These are phyloP conservation scores for Amniataba percoides DNA, from an alignment of 2,797 vertebrate species.

Conservation along the genomic window DNA sequence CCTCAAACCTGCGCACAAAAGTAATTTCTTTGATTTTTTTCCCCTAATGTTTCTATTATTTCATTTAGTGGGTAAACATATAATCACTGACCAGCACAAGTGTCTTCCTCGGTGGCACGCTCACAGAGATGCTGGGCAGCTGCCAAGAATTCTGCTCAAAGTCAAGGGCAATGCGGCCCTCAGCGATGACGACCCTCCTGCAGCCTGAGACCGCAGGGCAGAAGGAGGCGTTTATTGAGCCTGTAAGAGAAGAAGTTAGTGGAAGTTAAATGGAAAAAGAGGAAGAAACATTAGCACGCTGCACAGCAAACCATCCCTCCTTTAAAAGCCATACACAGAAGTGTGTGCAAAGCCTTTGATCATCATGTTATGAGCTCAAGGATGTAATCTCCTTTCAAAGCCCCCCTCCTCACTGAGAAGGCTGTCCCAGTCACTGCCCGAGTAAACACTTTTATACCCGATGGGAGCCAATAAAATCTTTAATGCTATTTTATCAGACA, in stretches of 20 bases:
- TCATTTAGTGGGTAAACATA: not conserved
- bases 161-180: conserved; percentile 87
- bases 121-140: conserved; percentile 85
- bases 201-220: conserved; percentile 92
- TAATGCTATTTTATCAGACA: conserved; percentile 25
- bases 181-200: conserved; percentile 85
- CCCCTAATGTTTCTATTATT: not conserved
- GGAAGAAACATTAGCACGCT: not conserved
- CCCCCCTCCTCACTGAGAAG: conserved; percentile 16
- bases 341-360: conserved; percentile 51
- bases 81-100: conserved; percentile 88
- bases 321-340: conserved; percentile 44
- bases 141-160: conserved; percentile 75
- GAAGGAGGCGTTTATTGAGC: conserved; percentile 89
- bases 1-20: conserved; percentile 18
- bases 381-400: conserved; percentile 51
- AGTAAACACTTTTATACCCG: conserved; percentile 21
- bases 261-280: not conserved
- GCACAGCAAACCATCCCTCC: conserved; percentile 14
- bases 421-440: conserved; percentile 16
- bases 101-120: conserved; percentile 85
- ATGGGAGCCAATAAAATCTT: conserved; percentile 16
- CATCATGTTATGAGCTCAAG: conserved; percentile 46
- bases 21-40: not conserved
- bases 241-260: conserved; percentile 72